Conservation (phyloP, 2,113 vertebrate species). For the Delphinapterus leucas region DNA sequence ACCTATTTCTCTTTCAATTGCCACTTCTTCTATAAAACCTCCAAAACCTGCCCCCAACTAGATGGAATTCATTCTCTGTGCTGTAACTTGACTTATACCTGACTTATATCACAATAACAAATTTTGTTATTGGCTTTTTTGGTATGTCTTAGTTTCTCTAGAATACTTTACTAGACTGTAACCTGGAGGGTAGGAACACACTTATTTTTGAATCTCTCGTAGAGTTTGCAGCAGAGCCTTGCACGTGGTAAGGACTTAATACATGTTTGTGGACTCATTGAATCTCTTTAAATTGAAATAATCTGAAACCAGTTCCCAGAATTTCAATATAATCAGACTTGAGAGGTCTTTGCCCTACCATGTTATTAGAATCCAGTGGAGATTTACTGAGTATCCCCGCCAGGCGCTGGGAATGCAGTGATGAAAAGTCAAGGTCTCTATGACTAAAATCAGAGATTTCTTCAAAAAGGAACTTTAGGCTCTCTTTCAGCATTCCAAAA, state of each 20-base stretch:
- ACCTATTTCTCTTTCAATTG: not conserved
- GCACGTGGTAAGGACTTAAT: not conserved
- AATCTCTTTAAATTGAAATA: not conserved
- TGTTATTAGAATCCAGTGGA: not conserved
- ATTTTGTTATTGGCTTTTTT: not conserved
- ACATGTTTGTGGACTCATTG: not conserved
- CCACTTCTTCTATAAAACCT: not conserved
- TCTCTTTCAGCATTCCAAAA: not conserved
- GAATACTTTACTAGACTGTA: not conserved
- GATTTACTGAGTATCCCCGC: not conserved
- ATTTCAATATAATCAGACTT: not conserved
- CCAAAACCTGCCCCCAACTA: not conserved
- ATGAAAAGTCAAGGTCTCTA: not conserved
- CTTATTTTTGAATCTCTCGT: not conserved
- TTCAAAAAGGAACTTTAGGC: not conserved
- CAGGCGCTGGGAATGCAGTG: not conserved
- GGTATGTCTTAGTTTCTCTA: not conserved
- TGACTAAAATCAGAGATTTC: not conserved
- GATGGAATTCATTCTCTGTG: not conserved
- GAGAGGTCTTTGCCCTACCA: not conserved
- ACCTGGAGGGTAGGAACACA: not conserved
- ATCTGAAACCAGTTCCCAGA: not conserved
- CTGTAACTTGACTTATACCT: not conserved
- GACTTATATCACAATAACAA: not conserved
- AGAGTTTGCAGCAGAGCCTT: not conserved